A percentile compares a stretch with the other conserved stretches of the same genome.
Evolutionary conservation across 2,113 vertebrate genomes (phyloP).

Genomic region (Alces alces): DNA sequence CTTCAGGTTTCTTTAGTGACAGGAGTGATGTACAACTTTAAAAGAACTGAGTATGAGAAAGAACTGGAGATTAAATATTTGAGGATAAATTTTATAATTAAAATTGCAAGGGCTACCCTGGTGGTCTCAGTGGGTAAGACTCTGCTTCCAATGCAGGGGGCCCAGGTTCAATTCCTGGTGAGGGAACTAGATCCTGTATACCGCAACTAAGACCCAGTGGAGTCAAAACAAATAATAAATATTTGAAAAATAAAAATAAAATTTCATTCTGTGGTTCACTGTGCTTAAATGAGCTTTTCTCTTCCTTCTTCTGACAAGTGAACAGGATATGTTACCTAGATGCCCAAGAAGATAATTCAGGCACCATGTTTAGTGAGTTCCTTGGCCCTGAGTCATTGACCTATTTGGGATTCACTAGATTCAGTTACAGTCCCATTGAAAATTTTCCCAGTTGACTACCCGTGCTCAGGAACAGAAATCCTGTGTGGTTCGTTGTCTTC

Average conservation of each 20-base stretch:
- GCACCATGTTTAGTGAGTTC: neutral
- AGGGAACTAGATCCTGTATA: neutral
- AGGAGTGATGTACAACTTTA: neutral
- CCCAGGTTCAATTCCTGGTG: neutral
- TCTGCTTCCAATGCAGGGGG: neutral
- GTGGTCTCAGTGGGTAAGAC: neutral
- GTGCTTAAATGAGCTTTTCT: neutral
- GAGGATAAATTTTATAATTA: neutral
- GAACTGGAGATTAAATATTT: neutral
- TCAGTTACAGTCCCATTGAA: neutral
- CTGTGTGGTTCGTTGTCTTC: neutral
- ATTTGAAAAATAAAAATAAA: neutral
- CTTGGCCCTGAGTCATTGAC: neutral
- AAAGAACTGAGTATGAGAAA: neutral
- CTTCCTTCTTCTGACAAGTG: neutral
- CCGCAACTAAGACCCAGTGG: neutral
- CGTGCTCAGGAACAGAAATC: neutral
- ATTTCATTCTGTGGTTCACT: neutral
- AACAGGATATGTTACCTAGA: neutral
- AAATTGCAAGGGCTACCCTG: neutral
- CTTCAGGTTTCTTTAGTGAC: neutral
- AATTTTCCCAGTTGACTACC: neutral
- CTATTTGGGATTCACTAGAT: neutral
- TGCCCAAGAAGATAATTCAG: neutral
- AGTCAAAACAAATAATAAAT: neutral